Percentiles rank a stretch among this genome's conserved stretches.
These are phyloP conservation scores for Phasianus colchicus DNA, from an alignment of 2,113 vertebrate species.

Conservation along the genomic window DNA sequence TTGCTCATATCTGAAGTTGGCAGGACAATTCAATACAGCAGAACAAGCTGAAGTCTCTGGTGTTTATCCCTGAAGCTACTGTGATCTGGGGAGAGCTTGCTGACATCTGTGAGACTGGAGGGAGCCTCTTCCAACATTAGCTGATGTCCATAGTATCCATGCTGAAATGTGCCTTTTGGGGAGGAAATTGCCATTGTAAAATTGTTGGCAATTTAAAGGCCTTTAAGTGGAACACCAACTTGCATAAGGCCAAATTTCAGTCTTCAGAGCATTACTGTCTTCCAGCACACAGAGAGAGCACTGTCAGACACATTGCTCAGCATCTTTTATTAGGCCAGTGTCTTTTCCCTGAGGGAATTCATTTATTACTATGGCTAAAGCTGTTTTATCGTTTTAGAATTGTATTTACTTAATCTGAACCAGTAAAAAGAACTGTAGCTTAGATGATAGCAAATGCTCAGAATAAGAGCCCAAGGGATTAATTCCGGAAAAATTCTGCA, in stretches of 20 bases:
- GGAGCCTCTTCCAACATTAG: not conserved
- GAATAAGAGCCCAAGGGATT: not conserved
- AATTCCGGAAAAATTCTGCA: not conserved
- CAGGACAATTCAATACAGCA: not conserved
- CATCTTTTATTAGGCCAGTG: not conserved
- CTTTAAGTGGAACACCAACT: not conserved
- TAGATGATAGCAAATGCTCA: not conserved
- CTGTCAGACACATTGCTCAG: rapidly evolving
- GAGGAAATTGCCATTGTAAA: constrained; percentile 14
- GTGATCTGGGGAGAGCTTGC: not conserved
- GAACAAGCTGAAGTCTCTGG: not conserved
- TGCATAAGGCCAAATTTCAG: not conserved
- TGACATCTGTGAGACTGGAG: constrained; percentile 35
- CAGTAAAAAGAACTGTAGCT: not conserved
- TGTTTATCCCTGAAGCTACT: constrained; percentile 61
- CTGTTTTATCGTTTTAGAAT: constrained; percentile 17
- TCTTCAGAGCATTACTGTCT: not conserved
- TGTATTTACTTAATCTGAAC: constrained; percentile 15
- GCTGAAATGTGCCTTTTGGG: not conserved
- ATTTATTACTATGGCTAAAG: constrained; percentile 14
- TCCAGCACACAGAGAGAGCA: not conserved
- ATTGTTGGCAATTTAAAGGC: not conserved
- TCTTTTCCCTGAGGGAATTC: not conserved
- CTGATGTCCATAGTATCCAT: not conserved
- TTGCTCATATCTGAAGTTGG: not conserved